Evolutionary conservation across 2,888 invertebrate genomes (phyloP).

Genomic region (Hyles lineata): DNA sequence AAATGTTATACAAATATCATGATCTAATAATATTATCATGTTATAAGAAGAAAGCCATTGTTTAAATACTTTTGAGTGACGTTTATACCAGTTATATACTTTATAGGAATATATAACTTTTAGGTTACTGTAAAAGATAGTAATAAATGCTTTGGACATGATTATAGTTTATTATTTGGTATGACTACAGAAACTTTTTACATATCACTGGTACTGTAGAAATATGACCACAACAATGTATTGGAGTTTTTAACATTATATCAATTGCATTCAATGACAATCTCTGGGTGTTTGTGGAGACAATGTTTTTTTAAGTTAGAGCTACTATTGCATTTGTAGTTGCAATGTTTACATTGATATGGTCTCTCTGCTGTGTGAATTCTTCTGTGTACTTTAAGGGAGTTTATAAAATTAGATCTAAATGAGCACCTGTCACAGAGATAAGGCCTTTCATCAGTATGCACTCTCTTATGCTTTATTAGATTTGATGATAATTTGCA

Average conservation of each 20-base stretch:
- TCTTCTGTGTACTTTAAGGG: slow-evolving; percentile 74
- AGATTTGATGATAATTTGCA: slow-evolving; percentile 79
- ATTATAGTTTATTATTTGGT: slow-evolving; percentile 42
- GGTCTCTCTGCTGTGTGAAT: slow-evolving; percentile 74
- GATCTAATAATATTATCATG: slow-evolving; percentile 70
- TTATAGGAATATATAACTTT: slow-evolving; percentile 65
- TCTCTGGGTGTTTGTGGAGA: slow-evolving; percentile 58
- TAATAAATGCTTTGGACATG: slow-evolving; percentile 64
- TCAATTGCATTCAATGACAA: background rate
- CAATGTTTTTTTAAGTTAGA: slow-evolving; percentile 81
- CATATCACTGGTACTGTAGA: background rate
- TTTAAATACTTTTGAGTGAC: slow-evolving; percentile 64
- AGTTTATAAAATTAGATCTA: slow-evolving; percentile 77
- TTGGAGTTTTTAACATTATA: background rate
- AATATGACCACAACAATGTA: background rate
- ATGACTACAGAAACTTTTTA: slow-evolving; percentile 16
- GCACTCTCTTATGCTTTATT: slow-evolving; percentile 75
- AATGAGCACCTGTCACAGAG: slow-evolving; percentile 79
- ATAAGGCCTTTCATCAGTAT: slow-evolving; percentile 75
- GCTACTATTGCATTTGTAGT: slow-evolving; percentile 76
- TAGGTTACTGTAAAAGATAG: slow-evolving; percentile 67
- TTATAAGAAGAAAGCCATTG: slow-evolving; percentile 72
- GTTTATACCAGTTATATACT: slow-evolving; percentile 77
- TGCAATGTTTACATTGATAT: slow-evolving; percentile 69
- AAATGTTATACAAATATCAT: slow-evolving; percentile 67